These are phyloP conservation scores for Actinia equina DNA, from an alignment of 64 coral and sea anemone species.

Conservation along the genomic window DNA sequence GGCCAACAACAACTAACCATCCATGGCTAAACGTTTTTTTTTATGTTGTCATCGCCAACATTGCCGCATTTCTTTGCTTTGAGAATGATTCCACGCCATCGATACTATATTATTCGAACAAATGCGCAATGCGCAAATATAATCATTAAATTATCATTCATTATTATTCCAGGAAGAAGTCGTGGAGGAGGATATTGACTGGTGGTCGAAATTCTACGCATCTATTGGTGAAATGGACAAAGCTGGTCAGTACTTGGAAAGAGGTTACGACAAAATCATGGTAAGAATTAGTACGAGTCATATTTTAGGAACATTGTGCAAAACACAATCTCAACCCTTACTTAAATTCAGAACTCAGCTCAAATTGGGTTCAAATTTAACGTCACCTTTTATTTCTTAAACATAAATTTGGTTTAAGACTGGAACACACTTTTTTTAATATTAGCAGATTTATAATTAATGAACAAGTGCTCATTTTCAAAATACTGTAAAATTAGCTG, in stretches of 20 bases:
- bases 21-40: too few relatives aligned
- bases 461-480: too few relatives aligned
- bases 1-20: too few relatives aligned
- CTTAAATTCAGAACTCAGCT: too few relatives aligned
- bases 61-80: too few relatives aligned
- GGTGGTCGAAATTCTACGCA: slow-evolving; percentile 98
- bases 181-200: slow-evolving; percentile 93
- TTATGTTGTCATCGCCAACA: too few relatives aligned
- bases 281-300: slow-evolving; percentile 17
- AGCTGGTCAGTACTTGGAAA: slow-evolving; percentile 86
- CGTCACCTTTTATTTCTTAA: neutral
- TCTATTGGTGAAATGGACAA: slow-evolving; percentile 93
- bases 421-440: too few relatives aligned
- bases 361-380: neutral
- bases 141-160: neutral
- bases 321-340: too few relatives aligned
- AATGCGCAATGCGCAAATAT: neutral
- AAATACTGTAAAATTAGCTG: too few relatives aligned
- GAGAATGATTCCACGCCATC: too few relatives aligned
- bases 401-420: neutral
- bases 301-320: slow-evolving; percentile 61
- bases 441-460: too few relatives aligned
- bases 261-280: slow-evolving; percentile 92
- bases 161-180: slow-evolving; percentile 50
- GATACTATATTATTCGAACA: too few relatives aligned